Conservation (phyloP, 37 sponge, comb jelly and placozoan genomes). For the Agelas oroides region DNA sequence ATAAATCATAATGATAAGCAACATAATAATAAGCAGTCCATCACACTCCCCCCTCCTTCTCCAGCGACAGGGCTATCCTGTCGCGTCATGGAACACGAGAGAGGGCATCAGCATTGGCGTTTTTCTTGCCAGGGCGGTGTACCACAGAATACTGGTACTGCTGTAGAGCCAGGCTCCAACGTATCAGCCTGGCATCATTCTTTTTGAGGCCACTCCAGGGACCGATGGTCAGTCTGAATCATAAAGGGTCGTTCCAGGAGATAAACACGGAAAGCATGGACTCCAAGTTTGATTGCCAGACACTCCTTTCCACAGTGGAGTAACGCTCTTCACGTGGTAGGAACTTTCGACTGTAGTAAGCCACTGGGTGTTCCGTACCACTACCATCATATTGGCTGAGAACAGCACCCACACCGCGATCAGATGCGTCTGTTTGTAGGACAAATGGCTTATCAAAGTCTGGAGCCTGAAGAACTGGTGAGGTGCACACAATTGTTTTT, state of each 20-base stretch:
- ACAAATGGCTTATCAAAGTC: constrained; percentile 23
- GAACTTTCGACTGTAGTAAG: constrained; percentile 47
- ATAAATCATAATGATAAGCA: no score
- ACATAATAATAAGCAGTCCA: no score
- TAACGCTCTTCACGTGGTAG: constrained; percentile 45
- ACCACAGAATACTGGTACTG: constrained; percentile 23
- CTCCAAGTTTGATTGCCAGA: constrained; percentile 53
- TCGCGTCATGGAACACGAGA: not conserved
- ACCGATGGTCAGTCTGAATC: constrained; percentile 52
- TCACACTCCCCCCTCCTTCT: constrained; percentile 60
- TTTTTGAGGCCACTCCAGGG: constrained; percentile 60
- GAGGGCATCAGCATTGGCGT: constrained; percentile 51
- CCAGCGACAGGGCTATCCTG: constrained; percentile 32
- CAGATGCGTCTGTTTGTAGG: constrained; percentile 53
- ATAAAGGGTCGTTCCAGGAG: constrained; percentile 34
- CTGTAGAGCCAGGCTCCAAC: constrained; percentile 46
- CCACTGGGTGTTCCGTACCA: constrained; percentile 59
- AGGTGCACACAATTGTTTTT: constrained; percentile 5
- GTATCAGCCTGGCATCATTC: constrained; percentile 18
- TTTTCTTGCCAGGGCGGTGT: constrained; percentile 2
- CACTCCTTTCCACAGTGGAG: constrained; percentile 66
- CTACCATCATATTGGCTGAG: constrained; percentile 38
- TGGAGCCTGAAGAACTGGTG: constrained; percentile 31
- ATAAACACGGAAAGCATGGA: constrained; percentile 45
- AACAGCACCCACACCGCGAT: constrained; percentile 49